phyloP scores from a whole-genome alignment of 2,797 vertebrate genomes.

The Gadopsis marmoratus region DNA sequence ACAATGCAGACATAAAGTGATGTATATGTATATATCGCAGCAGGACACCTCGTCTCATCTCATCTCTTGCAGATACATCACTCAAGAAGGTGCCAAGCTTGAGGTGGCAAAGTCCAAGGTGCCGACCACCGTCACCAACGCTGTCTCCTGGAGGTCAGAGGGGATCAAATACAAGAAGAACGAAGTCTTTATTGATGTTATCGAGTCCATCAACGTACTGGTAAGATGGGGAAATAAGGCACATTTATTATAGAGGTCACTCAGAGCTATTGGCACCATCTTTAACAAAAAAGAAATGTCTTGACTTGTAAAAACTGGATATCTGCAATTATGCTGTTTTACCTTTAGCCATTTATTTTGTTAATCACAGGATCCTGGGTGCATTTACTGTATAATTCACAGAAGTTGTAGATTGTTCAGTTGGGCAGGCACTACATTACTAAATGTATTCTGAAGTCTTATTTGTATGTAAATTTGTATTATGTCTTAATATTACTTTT shows the following conservation, averaged over 20 bases:
- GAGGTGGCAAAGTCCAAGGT: conserved; percentile 90
- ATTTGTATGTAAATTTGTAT: neutral
- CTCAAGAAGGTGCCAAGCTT: conserved; percentile 92
- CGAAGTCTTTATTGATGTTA: conserved; percentile 96
- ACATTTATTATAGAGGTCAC: neutral
- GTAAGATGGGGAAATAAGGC: conserved; percentile 76
- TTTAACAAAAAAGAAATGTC: too few relatives aligned
- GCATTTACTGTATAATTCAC: neutral
- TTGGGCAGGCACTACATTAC: neutral
- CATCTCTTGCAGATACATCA: conserved; percentile 88
- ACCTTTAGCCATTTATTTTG: neutral
- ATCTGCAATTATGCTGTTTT: neutral
- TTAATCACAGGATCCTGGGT: neutral
- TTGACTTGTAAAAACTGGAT: neutral
- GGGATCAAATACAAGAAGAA: conserved; percentile 97
- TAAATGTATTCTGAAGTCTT: neutral
- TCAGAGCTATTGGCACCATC: neutral
- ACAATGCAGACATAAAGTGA: neutral
- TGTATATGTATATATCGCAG: neutral
- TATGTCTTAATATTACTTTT: neutral
- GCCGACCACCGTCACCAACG: conserved; percentile 94
- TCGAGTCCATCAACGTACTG: conserved; percentile 94
- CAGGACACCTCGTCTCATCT: neutral
- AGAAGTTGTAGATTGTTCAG: neutral
- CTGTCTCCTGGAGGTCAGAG: conserved; percentile 96